Base-by-base conservation (phyloP, 2,797 vertebrate species). In the Pseudochirops cupreus region DNA sequence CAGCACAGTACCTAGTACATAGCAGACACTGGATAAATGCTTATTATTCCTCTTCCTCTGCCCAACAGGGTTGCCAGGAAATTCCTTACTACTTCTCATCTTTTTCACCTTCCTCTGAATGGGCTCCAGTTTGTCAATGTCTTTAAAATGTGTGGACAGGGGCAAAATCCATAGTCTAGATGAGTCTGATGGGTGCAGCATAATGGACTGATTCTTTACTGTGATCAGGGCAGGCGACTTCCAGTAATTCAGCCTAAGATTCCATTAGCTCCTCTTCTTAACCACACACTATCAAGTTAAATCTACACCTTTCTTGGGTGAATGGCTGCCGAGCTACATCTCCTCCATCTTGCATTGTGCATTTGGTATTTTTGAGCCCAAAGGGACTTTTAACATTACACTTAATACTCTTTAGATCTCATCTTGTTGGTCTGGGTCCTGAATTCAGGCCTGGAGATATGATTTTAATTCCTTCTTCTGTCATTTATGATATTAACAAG, bases 401-500 rank as follows among this genome's bases (percentile, higher is more conserved):
- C 39, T 74, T n/a, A 67, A 67, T n/a, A 7, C 5, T n/a, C 14
- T 18, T 67, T 67, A 67, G 13, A 67, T n/a, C n/a, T 67, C n/a
- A 74, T 39, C 5, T 39, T 74, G 67, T 39, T 74, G 82, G 26
- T 31, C 91, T 56, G 50, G n/a, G 50, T 33, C 33, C 82, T 90
- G n/a, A 56, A 67, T 55, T 5, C 53, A 56, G 46, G 55, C 26
- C 62, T 91, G 21, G 3, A 67, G 90, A 92, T 26, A 92, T 14
- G 31, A 55, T 26, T 56, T 46, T 50, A 33, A 57, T 18, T 82
- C 28, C 1, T 74, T 53, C n/a, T 94, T 94, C 46, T 74, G 62
- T 94, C 54, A 54, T 46, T 57, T 92, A 94, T 31, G 58, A 33
- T 91, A 53, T 56, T 55, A 89, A 96, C 52, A 58, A 53, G 46